Evolutionary conservation across 2,888 invertebrate species (phyloP), one percentile per base, ranked within the genome.

Genomic region (Aproaerema taeniolella): DNA sequence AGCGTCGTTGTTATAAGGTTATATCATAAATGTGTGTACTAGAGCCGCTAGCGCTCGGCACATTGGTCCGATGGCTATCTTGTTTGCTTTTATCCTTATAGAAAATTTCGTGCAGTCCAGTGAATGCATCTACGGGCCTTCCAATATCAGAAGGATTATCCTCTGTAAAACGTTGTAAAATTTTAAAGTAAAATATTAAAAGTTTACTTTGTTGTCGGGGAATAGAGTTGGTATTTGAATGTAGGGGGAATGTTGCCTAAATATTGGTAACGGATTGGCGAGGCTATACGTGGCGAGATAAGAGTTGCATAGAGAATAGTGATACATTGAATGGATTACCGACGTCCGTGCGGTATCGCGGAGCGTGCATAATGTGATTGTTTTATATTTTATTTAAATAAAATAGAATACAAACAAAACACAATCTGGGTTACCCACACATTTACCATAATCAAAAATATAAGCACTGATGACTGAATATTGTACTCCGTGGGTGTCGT

Each of bases 71-170:
- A 82, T 78, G 75, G 76, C 71, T 77, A 85, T 82, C 86, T 79
- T 83, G 83, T 85, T 85, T 82, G 82, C 83, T 82, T 82, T 83
- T 83, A 85, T 83, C 78, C 82, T 85, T 83, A 85, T 85, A 85
- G 81, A 85, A 83, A 83, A 83, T 82, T 83, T 82, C 67, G 82
- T 82, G 80, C 81, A 83, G 82, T 73, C 73, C 76, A 70, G 71
- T 76, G 85, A 78, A 82, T 83, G 85, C 85, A 81, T 71, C 76
- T 75, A 62, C 75, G 68, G 65, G 78, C 77, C 80, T 77, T 85
- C 81, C 85, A 83, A 85, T 85, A 83, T 85, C 80, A 77, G 69
- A 61, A 58, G 80, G 83, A 83, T 83, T 79, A 83, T 78, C 69
- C 70, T 57, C 58, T 60, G 70, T 67, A 73, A 71, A 85, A 85